Conservation (phyloP, 2,797 vertebrate species). For the Acrocephalus scirpaceus region DNA sequence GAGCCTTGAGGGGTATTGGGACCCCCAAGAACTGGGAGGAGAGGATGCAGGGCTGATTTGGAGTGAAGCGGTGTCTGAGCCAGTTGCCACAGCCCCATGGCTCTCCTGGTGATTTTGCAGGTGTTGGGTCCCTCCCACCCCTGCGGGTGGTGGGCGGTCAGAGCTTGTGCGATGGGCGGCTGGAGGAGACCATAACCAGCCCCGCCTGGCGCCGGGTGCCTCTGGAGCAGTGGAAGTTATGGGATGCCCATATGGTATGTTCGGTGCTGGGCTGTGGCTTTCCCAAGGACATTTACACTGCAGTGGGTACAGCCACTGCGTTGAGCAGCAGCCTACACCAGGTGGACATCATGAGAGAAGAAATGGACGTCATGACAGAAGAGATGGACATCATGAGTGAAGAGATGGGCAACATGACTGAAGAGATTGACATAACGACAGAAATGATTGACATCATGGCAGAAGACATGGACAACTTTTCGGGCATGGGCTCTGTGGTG, state of each 20-base stretch:
- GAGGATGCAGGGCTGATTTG: rapidly evolving
- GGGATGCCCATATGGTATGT: background rate
- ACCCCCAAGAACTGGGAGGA: rapidly evolving
- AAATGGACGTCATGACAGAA: no score
- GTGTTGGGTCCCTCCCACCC: background rate
- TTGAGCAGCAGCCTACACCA: rapidly evolving
- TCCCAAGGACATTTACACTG: no score
- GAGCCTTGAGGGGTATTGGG: no score
- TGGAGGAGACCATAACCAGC: background rate
- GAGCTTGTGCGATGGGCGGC: background rate
- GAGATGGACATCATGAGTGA: no score
- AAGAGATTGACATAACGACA: no score
- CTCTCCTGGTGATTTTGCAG: background rate
- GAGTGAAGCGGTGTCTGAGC: no score
- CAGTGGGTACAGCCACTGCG: rapidly evolving
- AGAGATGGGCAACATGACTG: no score
- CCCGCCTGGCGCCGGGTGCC: background rate
- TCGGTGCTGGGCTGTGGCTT: background rate
- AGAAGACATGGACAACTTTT: no score
- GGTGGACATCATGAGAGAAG: background rate
- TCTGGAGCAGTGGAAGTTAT: no score
- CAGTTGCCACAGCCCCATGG: background rate
- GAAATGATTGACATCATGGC: no score
- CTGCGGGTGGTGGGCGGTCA: background rate
- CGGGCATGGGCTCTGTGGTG: background rate